A percentile compares a stretch with the other conserved stretches of the same genome.
Conservation (phyloP, 35 echinoderm and acorn worm species). For the Amphiura filiformis region DNA sequence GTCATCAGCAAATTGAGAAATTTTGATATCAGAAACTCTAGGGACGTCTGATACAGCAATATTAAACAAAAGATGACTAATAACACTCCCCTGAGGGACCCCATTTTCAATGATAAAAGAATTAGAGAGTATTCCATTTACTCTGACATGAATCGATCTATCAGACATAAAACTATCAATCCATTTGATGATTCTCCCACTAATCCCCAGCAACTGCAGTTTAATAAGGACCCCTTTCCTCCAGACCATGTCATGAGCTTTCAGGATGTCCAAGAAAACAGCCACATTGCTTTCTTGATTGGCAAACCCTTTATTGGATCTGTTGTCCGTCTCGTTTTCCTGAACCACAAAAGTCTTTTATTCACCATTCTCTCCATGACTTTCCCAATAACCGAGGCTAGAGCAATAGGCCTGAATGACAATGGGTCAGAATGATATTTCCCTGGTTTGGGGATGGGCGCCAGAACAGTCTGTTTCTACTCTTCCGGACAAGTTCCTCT, state of each 20-base stretch:
- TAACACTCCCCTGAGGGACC: no score
- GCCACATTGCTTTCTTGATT: not conserved
- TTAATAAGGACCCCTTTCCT: conserved; percentile 5
- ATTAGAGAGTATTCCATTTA: not conserved
- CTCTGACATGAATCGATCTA: not conserved
- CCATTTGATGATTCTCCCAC: not conserved
- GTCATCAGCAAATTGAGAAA: conserved; percentile 26
- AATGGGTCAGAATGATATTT: conserved; percentile 6
- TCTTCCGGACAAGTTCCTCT: not conserved
- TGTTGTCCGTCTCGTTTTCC: conserved; percentile 8
- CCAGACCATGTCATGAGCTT: conserved; percentile 31
- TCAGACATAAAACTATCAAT: not conserved
- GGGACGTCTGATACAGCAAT: conserved; percentile 7
- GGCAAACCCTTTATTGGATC: conserved; percentile 5
- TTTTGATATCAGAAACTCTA: not conserved
- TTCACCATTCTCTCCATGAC: conserved; percentile 38
- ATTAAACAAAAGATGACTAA: conserved; percentile 22
- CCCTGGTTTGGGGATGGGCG: not conserved
- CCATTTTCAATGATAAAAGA: not conserved
- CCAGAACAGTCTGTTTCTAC: not conserved
- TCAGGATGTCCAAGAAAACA: conserved; percentile 29
- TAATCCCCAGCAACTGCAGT: not conserved
- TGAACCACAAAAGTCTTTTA: not conserved
- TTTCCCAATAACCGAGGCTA: not conserved
- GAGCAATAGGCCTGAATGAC: conserved; percentile 1